Base-by-base conservation (phyloP, 2,888 invertebrate species). In the Macaria liturata region DNA sequence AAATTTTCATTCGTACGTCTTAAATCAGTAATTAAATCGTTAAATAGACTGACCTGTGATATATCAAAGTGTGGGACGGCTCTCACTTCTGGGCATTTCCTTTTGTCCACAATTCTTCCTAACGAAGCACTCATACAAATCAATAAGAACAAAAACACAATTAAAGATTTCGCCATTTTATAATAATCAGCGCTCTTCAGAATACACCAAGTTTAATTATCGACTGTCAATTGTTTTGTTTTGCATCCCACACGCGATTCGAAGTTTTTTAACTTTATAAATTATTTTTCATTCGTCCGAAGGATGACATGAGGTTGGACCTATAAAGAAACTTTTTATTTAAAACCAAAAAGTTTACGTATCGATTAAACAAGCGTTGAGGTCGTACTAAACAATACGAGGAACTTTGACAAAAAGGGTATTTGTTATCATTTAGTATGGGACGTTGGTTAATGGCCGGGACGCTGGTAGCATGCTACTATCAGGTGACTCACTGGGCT, bases 21-120 rank as follows among this genome's bases (percentile, higher is more conserved):
- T 54, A 58, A 48, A 39, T 62, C 44, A 49, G 46, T 39, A 52
- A 60, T 64, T 60, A 61, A 54, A 57, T 57, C 5, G 2, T 20
- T 20, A 20, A 20, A 20, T 20, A 37, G 34, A 76, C 81, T 65
- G 61, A 96, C 97, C 88, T 94, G 93, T 66, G 95, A 92, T 69
- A 97, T 89, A 89, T 97, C 95, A 76, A 97, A 97, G 88, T 97
- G 96, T 45, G 95, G 93, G 51, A 95, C 95, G 9, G 96, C 96
- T 81, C 95, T 95, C 63, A 97, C 97, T 93, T 94, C 93, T 0
- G 96, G 96, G 73, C 96, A 96, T 80, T 95, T 95, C 72, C 95
- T 93, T 80, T 95, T 95, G 71, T 95, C 94, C 43, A 93, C 84
- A 67, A 90, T 88, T 69, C 76, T 87, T 40, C 76, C 78, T 32